Conservation (phyloP, 2,113 vertebrate species). For the Scortum barcoo region DNA sequence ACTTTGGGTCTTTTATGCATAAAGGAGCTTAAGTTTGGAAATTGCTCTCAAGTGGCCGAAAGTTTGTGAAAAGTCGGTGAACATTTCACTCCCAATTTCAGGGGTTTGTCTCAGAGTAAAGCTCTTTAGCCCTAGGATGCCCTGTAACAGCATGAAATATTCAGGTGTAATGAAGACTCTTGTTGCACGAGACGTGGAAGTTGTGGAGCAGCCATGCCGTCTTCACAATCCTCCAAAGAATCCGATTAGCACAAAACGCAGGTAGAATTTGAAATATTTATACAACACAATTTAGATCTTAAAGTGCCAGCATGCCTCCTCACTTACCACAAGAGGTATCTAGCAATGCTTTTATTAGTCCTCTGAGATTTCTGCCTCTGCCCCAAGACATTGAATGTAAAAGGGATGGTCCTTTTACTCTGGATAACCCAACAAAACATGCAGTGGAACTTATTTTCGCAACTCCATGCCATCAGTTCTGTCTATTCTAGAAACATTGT, state of each 20-base stretch:
- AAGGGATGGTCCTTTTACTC: background rate
- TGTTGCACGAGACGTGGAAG: slow-evolving; percentile 17
- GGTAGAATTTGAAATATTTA: background rate
- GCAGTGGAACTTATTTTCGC: background rate
- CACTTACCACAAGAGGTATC: background rate
- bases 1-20: slow-evolving; percentile 71
- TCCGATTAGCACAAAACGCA: background rate
- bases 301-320: background rate
- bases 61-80: slow-evolving; percentile 71
- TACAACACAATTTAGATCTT: background rate
- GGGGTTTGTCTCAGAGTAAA: slow-evolving; percentile 55
- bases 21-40: slow-evolving; percentile 76
- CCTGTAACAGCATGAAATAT: slow-evolving; percentile 45
- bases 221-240: background rate
- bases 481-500: background rate
- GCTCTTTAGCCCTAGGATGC: slow-evolving; percentile 34
- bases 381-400: background rate
- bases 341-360: background rate
- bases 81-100: slow-evolving; percentile 68
- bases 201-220: background rate
- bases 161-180: slow-evolving; percentile 32
- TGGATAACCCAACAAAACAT: background rate
- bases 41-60: slow-evolving; percentile 65
- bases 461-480: background rate
- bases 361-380: background rate